These are phyloP conservation scores for Sterrhoptilus dennistouni DNA, from an alignment of 2,113 vertebrate genomes.

Conservation along the genomic window DNA sequence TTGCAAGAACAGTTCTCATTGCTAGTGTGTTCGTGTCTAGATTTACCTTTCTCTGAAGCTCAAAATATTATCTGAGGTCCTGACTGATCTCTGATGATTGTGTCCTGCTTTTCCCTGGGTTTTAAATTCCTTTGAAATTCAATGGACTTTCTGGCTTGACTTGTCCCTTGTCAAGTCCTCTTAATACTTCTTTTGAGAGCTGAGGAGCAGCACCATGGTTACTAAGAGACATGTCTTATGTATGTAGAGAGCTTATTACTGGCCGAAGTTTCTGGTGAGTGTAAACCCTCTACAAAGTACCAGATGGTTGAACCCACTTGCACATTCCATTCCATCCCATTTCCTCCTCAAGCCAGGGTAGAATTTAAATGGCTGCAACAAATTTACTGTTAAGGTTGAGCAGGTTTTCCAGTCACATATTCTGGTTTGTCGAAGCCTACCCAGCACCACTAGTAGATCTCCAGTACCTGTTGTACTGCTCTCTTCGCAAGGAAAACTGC, in stretches of 20 bases:
- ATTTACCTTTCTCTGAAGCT: neutral
- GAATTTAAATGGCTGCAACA: neutral
- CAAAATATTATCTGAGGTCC: neutral
- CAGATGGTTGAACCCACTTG: neutral
- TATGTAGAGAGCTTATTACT: neutral
- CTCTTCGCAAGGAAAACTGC: neutral
- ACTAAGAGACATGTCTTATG: neutral
- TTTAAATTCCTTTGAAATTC: neutral
- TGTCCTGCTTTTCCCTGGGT: neutral
- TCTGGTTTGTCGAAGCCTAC: neutral
- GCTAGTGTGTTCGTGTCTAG: neutral
- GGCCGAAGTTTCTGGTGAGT: neutral
- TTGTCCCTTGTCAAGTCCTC: fast-evolving
- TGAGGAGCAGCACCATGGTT: neutral
- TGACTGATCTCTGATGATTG: neutral
- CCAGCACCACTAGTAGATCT: neutral
- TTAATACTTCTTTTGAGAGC: neutral
- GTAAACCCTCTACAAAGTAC: neutral
- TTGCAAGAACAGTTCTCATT: neutral
- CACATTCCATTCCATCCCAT: neutral
- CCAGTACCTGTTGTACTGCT: no score
- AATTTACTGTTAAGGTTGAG: fast-evolving
- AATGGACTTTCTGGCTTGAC: neutral
- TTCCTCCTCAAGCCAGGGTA: neutral
- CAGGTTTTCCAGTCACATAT: neutral